These are phyloP conservation scores for Scolanthus callimorphus DNA, from an alignment of 92 coral and sea anemone genomes.

Conservation along the genomic window DNA sequence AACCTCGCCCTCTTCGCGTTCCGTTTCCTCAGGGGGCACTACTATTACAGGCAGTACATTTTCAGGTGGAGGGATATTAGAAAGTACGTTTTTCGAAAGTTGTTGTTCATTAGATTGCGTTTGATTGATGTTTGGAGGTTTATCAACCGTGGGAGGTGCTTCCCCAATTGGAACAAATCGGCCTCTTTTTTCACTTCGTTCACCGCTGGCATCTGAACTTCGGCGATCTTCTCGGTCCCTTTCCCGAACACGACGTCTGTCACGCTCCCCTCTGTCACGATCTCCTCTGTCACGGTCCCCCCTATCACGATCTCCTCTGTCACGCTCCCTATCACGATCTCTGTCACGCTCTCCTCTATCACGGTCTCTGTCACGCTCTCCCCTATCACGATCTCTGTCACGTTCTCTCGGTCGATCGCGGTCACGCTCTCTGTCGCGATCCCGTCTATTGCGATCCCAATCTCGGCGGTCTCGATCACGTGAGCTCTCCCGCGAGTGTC, in stretches of 20 bases:
- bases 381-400: too few relatives aligned
- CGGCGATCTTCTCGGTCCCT: slow-evolving; percentile 53
- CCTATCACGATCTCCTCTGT: slow-evolving; percentile 36
- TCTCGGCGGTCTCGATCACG: slow-evolving; percentile 45
- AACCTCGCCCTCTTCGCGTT: slow-evolving; percentile 83
- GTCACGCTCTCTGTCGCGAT: too few relatives aligned
- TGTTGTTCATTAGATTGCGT: too few relatives aligned
- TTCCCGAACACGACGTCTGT: slow-evolving; percentile 44
- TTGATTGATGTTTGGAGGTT: not conserved
- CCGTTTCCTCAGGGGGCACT: too few relatives aligned
- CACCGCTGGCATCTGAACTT: slow-evolving; percentile 24
- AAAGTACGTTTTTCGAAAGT: slow-evolving; percentile 2
- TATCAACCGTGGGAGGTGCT: not conserved
- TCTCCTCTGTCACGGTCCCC: slow-evolving; percentile 59
- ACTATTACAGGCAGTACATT: slow-evolving; percentile 4
- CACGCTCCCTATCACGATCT: slow-evolving; percentile 41
- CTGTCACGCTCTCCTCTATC: slow-evolving; percentile 45
- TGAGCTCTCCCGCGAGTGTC: slow-evolving; percentile 13
- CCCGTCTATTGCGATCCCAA: slow-evolving; percentile 25
- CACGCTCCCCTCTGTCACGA: slow-evolving; percentile 44
- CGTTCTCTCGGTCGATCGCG: slow-evolving; percentile 26
- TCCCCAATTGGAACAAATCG: slow-evolving; percentile 41
- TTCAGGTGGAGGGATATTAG: not conserved
- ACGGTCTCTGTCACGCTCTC: slow-evolving; percentile 28
- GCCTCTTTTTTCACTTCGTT: slow-evolving; percentile 29